phyloP scores from a whole-genome alignment of 2,113 vertebrate genomes.

The Myotis lucifugus region DNA sequence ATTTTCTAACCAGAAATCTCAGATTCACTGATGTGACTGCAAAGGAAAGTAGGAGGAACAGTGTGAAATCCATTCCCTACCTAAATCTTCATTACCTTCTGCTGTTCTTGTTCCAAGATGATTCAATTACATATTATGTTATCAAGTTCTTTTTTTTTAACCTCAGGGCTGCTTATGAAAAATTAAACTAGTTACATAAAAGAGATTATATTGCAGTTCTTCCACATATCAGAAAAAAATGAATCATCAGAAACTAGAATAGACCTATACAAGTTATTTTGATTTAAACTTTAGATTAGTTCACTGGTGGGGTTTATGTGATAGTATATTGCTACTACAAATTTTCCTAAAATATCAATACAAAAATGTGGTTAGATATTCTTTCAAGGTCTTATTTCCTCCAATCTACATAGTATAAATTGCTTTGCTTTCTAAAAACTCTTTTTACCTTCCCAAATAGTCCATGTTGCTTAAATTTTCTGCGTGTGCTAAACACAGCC shows the following conservation, averaged over 20 bases:
- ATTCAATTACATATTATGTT: conserved; percentile 65
- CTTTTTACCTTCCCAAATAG: conserved; percentile 58
- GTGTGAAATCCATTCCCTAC: not conserved
- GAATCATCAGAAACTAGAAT: conserved; percentile 68
- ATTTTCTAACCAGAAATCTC: conserved; percentile 73
- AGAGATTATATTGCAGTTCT: conserved; percentile 54
- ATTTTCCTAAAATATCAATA: conserved; percentile 76
- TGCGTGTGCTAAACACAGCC: conserved; percentile 36
- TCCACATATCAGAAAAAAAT: conserved; percentile 54
- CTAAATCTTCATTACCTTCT: conserved; percentile 66
- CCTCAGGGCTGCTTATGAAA: conserved; percentile 58
- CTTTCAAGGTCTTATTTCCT: conserved; percentile 71
- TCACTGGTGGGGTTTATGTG: conserved; percentile 44
- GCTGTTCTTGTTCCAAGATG: conserved; percentile 50
- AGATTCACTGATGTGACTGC: conserved; percentile 47
- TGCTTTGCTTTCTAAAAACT: conserved; percentile 53
- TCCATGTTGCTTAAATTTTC: conserved; percentile 56
- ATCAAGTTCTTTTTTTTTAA: not conserved
- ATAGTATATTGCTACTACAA: conserved; percentile 63
- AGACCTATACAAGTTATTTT: conserved; percentile 61
- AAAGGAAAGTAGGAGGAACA: conserved; percentile 55
- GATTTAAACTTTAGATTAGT: conserved; percentile 75
- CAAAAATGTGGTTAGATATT: conserved; percentile 71
- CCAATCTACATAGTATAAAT: conserved; percentile 63
- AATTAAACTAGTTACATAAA: conserved; percentile 67